Conservation (phyloP, 2,113 vertebrate genomes). For the Burhinus oedicnemus region DNA sequence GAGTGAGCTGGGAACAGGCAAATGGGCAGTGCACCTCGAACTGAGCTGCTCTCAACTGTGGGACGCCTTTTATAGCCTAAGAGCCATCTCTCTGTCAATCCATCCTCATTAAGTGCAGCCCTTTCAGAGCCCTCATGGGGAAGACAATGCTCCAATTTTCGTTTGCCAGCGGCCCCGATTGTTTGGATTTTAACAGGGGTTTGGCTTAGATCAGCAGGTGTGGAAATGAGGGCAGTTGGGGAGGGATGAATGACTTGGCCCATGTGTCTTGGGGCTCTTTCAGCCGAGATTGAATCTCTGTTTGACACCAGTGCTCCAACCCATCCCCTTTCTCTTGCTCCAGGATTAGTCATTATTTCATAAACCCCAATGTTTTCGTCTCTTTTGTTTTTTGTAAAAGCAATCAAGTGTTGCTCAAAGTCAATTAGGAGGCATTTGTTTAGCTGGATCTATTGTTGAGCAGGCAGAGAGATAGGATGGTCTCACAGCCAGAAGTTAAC, state of each 20-base stretch:
- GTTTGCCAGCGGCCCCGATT: constrained; percentile 66
- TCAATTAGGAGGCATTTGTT: constrained; percentile 73
- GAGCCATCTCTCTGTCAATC: constrained; percentile 62
- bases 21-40: background rate
- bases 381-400: constrained; percentile 65
- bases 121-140: constrained; percentile 64
- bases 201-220: constrained; percentile 74
- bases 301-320: constrained; percentile 57
- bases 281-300: constrained; percentile 64
- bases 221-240: constrained; percentile 72
- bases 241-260: constrained; percentile 51
- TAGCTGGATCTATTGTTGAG: constrained; percentile 67
- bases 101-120: constrained; percentile 69
- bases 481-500: constrained; percentile 52
- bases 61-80: constrained; percentile 63
- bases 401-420: constrained; percentile 74
- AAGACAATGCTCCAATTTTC: constrained; percentile 70
- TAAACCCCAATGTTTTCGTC: constrained; percentile 59
- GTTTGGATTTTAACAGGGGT: constrained; percentile 68
- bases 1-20: background rate
- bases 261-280: constrained; percentile 59
- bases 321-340: constrained; percentile 59
- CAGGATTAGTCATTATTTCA: constrained; percentile 72
- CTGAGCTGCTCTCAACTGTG: constrained; percentile 14
- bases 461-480: constrained; percentile 36